A percentile compares a stretch with the other conserved stretches of the same genome.
These are phyloP conservation scores for Pitangus sulphuratus DNA, from an alignment of 2,797 vertebrate species.

Conservation along the genomic window DNA sequence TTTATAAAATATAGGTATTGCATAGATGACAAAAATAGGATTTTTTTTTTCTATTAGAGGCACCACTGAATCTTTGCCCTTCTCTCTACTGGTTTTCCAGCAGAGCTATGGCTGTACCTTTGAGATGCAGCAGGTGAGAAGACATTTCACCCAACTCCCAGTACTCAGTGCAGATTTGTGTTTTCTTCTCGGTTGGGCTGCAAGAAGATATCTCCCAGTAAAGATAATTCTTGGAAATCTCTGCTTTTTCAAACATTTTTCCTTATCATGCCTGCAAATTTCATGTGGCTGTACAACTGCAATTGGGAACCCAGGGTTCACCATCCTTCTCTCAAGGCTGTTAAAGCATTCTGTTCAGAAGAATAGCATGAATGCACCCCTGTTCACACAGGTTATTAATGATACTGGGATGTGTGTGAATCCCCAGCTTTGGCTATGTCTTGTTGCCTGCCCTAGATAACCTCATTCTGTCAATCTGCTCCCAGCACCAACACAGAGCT, in stretches of 20 bases:
- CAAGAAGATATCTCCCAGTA: not conserved
- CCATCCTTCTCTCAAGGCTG: not conserved
- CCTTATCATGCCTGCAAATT: not conserved
- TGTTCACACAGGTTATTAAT: not conserved
- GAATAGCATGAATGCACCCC: not conserved
- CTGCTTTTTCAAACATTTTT: not conserved
- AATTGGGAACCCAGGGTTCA: not conserved
- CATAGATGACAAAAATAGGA: not conserved
- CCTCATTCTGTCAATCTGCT: not conserved
- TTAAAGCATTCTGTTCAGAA: not conserved
- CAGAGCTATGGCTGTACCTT: not conserved
- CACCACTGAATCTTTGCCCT: not conserved
- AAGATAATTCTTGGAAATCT: not conserved
- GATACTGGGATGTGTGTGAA: not conserved
- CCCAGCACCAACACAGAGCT: not conserved
- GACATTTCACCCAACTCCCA: not conserved
- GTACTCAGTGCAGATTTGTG: not conserved
- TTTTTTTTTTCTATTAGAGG: not conserved
- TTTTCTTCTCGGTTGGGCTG: not conserved
- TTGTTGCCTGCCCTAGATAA: not conserved
- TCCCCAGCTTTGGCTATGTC: not conserved
- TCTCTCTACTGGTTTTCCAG: fast-evolving
- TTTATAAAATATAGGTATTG: not conserved
- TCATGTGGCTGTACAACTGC: not conserved
- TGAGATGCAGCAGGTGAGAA: not conserved